Base-by-base conservation (phyloP, 2,113 vertebrate genomes). In the Talpa occidentalis region DNA sequence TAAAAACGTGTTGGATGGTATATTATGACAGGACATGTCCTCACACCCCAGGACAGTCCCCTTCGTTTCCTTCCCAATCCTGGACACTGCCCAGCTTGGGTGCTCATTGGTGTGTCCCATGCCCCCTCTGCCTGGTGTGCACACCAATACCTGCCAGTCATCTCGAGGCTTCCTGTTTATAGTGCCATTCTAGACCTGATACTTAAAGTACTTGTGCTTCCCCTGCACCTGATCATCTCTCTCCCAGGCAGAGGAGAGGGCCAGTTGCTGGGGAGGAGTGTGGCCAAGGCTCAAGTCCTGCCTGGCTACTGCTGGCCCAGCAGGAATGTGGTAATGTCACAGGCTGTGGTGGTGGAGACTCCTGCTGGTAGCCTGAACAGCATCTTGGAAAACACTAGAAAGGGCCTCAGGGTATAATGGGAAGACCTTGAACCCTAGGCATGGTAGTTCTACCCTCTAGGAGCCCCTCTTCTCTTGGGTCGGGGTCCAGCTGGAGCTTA, bases 1-100 rank as follows among this genome's bases (percentile, higher is more conserved):
- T 62, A 52, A 42, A 97, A 85, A 59, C 26, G 10, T 42, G 88
- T n/a, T 82, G 87, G 95, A 81, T 93, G 95, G 96, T 94, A 94
- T 92, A 78, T 78, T 73, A 26, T 28, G 47, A 54, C 22, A 40
- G 35, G 47, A 32, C 7, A 4, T 28, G 14, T 19, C 21, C 54
- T 49, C 67, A 67, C 3, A 9, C 21, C 1, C 72, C 7, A 40
- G 32, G 8, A 52, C 52, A 60, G 81, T 54, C 60, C 26, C 35
- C 22, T 70, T 52, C 24, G 35, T 0, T 44, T 26, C 59, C 32
- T 44, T 6, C 60, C 37, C n/a, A 56, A 0, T 5, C 47, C 49
- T 44, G 49, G 60, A 47, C 8, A 0, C 35, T 62, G 60, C 30
- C 56, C 42, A 28, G 40, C 5, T 24, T 1, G 11, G 6, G 12